Base-by-base conservation (phyloP, 2,888 invertebrate genomes). In the Sabellastarte sp. region DNA sequence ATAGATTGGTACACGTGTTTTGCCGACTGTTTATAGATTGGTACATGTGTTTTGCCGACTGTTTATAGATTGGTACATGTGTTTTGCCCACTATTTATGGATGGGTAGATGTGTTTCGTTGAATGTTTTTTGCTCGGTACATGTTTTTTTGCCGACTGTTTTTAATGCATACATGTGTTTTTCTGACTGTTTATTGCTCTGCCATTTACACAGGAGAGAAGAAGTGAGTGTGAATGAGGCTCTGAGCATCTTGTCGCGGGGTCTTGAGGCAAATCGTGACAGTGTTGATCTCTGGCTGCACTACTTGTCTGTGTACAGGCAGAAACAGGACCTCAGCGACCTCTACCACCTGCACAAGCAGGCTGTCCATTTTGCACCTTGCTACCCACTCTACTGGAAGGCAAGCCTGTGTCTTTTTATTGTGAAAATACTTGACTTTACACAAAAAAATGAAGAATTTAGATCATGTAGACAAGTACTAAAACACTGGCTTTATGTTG, bases 341-440 rank as follows among this genome's bases (percentile, higher is more conserved):
- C 71, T 81, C n/a, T 59, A 67, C 3, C 72, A 77, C 15, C 67
- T 82, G 62, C 83, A 79, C 70, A 71, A 76, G 53, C 77, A 77
- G 59, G 84, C 82, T 1, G 60, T 83, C 26, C 70, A 79, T 33
- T 76, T 76, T 69, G 78, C 80, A 33, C 80, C 81, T 1, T 74
- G 73, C 55, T 82, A 81, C 64, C 64, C 74, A n/a, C 72, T 83
- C 58, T 81, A 79, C 76, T 80, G 80, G 77, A 74, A 77, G 80
- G 83, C 26, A 53, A 41, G 41, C 41, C 41, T 41, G 10, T 41
- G 10, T 20, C 10, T 10, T 41, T 41, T 41, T 41, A 41, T 41
- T n/a, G n/a, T n/a, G n/a, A n/a, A n/a, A n/a, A n/a, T n/a, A n/a
- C n/a, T n/a, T n/a, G n/a, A n/a, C n/a, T n/a, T n/a, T n/a, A n/a